phyloP scores from a whole-genome alignment of 2,113 vertebrate species.

The pig (Sus scrofa) region T2T-Sscrofa CM000813.6:113147001-113147500 shows the following conservation, averaged over 20 bases:
- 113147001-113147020: no score
- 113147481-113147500: not conserved
- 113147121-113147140: not conserved
- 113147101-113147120: not conserved
- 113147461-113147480: not conserved
- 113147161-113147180: not conserved
- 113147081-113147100: not conserved
- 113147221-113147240: not conserved
- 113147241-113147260: not conserved
- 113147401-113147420: not conserved
- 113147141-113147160: not conserved
- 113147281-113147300: not conserved
- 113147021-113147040: no score
- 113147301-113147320: not conserved
- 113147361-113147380: not conserved
- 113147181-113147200: not conserved
- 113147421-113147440: not conserved
- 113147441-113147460: constrained; percentile 11
- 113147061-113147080: no score
- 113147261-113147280: not conserved
- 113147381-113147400: not conserved
- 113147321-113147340: not conserved
- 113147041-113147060: no score
- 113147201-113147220: not conserved
- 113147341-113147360: not conserved